These are phyloP conservation scores for Pycnonotus jocosus DNA, from an alignment of 2,113 vertebrate genomes.

Conservation along the genomic window DNA sequence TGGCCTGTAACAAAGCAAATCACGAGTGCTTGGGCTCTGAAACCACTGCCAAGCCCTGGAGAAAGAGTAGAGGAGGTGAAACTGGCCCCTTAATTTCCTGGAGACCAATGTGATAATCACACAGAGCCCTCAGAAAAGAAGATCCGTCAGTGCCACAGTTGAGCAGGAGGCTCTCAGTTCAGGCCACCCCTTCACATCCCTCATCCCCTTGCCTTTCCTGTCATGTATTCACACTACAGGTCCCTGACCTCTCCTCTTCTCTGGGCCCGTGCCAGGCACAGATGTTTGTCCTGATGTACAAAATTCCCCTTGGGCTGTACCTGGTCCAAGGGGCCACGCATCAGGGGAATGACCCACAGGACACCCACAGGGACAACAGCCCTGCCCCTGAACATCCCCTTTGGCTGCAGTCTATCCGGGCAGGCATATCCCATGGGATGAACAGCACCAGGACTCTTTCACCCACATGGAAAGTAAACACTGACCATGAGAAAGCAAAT, in stretches of 20 bases:
- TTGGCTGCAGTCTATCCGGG: fast-evolving
- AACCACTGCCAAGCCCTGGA: neutral
- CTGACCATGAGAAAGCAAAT: neutral
- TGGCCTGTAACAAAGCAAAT: neutral
- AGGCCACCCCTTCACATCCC: neutral
- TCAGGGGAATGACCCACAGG: neutral
- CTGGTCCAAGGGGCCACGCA: neutral
- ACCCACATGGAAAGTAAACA: neutral
- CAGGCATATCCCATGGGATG: neutral
- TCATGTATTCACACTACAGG: fast-evolving
- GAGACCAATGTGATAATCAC: fast-evolving
- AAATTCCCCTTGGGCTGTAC: neutral
- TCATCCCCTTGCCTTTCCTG: neutral
- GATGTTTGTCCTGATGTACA: neutral
- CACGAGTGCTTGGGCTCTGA: fast-evolving
- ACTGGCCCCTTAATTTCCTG: neutral
- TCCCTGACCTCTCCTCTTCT: neutral
- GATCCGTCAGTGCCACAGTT: fast-evolving
- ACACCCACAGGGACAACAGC: neutral
- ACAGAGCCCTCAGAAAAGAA: neutral
- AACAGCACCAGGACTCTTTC: neutral
- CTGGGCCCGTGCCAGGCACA: neutral
- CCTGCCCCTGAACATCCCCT: neutral
- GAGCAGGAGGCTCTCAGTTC: neutral
- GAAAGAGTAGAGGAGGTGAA: neutral